Evolutionary conservation across 2,113 vertebrate species (phyloP), one percentile per base, ranked within the genome.

Genomic region (Heterochromis multidens): DNA sequence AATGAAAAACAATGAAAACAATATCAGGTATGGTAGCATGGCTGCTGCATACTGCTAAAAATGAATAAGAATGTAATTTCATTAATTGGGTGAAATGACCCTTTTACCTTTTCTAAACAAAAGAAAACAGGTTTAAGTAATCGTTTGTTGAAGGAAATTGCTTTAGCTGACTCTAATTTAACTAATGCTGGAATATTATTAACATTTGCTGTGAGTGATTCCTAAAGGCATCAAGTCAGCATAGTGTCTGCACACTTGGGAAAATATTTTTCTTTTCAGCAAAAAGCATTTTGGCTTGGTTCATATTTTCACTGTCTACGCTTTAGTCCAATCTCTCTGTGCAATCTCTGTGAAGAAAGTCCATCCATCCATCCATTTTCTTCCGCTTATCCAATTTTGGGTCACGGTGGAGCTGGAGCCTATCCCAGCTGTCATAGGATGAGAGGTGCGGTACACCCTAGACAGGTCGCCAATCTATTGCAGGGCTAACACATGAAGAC

Each of bases 51-150:
- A 46, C 8, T 46, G 40, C 23, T 70, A 70, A 27, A 27, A 70
- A 70, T 70, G 23, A 70, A 46, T 25, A 40, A 70, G 23, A 49
- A 70, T 70, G 65, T 16, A 67, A 23, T 67, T 67, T 67, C 43
- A 70, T 70, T 70, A 70, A 46, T 19, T 70, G 0, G 65, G 23
- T 70, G 19, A 12, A 46, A 1, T 29, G 40, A 29, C 27, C 2
- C 8, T 40, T 70, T 70, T 70, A 70, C 27, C 65, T 4, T 12
- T 7, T 46, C 14, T 27, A 0, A 17, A 21, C 0, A 19, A 49
- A 27, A 27, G 27, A 23, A 49, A 46, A 70, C 0, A 49, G 1
- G 23, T 70, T 70, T 70, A 14, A 70, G 23, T 49, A 46, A 43
- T 49, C 16, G 19, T 70, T 70, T 70, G 23, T 27, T 49, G 40